Conservation (phyloP, 2,888 invertebrate genomes). For the Mythimna ferrago region DNA sequence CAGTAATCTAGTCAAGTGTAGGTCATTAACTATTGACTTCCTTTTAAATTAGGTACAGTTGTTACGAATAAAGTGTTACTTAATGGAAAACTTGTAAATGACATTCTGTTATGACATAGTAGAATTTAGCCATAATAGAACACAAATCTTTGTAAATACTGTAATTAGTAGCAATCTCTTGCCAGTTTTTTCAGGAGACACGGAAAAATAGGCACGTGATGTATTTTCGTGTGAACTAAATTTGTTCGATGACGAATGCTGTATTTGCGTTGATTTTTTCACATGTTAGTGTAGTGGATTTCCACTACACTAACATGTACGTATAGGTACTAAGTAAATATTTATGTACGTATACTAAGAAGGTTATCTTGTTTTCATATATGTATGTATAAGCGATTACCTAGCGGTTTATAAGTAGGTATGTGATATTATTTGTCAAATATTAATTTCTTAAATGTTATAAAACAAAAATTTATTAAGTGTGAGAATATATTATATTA, state of each 20-base stretch:
- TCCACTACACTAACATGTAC: too few species aligned
- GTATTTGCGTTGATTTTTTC: conserved; percentile 5
- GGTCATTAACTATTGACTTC: neutral
- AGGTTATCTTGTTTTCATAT: neutral
- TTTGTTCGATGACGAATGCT: conserved; percentile 22
- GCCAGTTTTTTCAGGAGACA: conserved; percentile 4
- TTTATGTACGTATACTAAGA: neutral
- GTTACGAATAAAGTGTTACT: neutral
- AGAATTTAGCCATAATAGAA: neutral
- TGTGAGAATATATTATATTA: too few species aligned
- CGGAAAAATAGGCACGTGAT: conserved; percentile 14
- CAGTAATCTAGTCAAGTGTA: neutral
- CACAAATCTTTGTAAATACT: neutral
- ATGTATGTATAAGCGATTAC: neutral
- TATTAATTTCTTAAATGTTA: neutral
- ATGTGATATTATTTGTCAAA: neutral
- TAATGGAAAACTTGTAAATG: neutral
- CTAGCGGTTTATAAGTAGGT: neutral
- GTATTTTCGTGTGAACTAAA: conserved; percentile 23
- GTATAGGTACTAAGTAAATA: too few species aligned
- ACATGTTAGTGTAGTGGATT: neutral
- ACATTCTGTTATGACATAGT: neutral
- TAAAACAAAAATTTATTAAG: too few species aligned
- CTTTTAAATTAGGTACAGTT: neutral
- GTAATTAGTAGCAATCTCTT: conserved; percentile 6